Percentiles rank a stretch among this genome's conserved stretches.
phyloP scores from a whole-genome alignment of 2,113 vertebrate species.

The Corythornis vintsioides region DNA sequence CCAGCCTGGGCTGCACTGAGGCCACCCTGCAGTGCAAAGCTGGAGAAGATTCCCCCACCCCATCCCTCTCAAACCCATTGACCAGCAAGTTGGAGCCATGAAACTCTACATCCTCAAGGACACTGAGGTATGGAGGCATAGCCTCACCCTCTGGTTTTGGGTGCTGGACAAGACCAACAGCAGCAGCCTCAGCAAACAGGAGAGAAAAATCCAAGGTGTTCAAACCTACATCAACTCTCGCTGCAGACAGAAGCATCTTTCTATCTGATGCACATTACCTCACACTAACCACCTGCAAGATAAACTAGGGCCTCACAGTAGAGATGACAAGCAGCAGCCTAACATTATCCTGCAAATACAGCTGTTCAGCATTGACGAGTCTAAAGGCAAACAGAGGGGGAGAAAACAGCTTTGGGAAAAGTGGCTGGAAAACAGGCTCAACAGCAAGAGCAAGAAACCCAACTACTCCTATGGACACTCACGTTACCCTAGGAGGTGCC shows the following conservation, averaged over 20 bases:
- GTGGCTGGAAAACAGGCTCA: slow-evolving; percentile 49
- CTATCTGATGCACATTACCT: background rate
- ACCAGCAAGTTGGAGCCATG: background rate
- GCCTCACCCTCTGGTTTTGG: background rate
- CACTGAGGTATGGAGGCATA: background rate
- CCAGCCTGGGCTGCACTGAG: background rate
- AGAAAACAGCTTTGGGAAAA: slow-evolving; percentile 33
- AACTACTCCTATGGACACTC: slow-evolving; percentile 2
- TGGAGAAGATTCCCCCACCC: background rate
- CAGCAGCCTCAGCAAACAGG: background rate
- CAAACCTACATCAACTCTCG: slow-evolving; percentile 18
- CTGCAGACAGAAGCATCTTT: slow-evolving; percentile 20
- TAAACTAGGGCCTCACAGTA: background rate
- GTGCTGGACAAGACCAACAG: accelerated
- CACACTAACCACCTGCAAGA: slow-evolving; percentile 24
- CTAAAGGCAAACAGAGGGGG: slow-evolving; percentile 44
- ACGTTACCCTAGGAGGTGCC: slow-evolving; percentile 8
- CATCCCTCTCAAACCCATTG: background rate
- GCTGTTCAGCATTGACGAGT: slow-evolving; percentile 40
- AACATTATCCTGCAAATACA: slow-evolving; percentile 40
- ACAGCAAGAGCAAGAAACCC: slow-evolving; percentile 36
- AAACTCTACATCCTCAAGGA: background rate
- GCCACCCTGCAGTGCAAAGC: background rate
- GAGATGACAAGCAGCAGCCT: slow-evolving; percentile 57
- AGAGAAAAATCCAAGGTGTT: slow-evolving; percentile 18